phyloP scores from a whole-genome alignment of 2,888 invertebrate species.

The Tillus elongatus region DNA sequence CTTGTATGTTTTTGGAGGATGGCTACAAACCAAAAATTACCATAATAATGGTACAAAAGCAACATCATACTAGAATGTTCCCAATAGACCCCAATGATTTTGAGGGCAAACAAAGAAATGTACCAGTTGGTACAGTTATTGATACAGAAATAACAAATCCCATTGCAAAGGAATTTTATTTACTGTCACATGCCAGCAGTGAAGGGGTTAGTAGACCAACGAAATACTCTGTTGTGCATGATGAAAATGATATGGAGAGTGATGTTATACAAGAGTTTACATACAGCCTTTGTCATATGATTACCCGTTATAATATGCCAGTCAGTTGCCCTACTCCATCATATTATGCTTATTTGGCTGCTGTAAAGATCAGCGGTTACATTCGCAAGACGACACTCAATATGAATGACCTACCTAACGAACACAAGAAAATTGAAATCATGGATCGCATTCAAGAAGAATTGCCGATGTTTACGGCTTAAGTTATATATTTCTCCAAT shows the following conservation, averaged over 20 bases:
- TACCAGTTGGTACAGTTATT: slow-evolving; percentile 59
- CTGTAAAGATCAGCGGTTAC: slow-evolving; percentile 55
- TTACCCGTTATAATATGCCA: slow-evolving; percentile 71
- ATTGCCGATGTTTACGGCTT: slow-evolving; percentile 68
- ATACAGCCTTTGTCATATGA: slow-evolving; percentile 78
- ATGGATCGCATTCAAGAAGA: slow-evolving; percentile 45
- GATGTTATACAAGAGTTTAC: slow-evolving; percentile 71
- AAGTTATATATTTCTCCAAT: too few relatives aligned
- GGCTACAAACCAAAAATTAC: slow-evolving; percentile 70
- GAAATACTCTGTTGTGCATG: slow-evolving; percentile 76
- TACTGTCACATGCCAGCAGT: slow-evolving; percentile 61
- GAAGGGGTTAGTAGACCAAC: slow-evolving; percentile 80
- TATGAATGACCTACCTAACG: slow-evolving; percentile 42
- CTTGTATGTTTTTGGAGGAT: slow-evolving; percentile 47
- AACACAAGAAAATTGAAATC: slow-evolving; percentile 47
- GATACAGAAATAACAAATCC: slow-evolving; percentile 81
- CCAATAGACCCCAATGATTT: slow-evolving; percentile 37
- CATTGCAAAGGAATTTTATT: slow-evolving; percentile 78
- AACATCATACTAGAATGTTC: slow-evolving; percentile 81
- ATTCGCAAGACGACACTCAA: slow-evolving; percentile 38
- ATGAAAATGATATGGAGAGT: slow-evolving; percentile 61
- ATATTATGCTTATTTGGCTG: slow-evolving; percentile 84
- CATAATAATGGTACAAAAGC: slow-evolving; percentile 90
- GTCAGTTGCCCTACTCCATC: slow-evolving; percentile 84
- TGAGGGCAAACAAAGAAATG: slow-evolving; percentile 55